Percentiles rank a stretch among this genome's conserved stretches.
These are phyloP conservation scores for Scolanthus callimorphus DNA, from an alignment of 92 coral and sea anemone species.

Conservation along the genomic window DNA sequence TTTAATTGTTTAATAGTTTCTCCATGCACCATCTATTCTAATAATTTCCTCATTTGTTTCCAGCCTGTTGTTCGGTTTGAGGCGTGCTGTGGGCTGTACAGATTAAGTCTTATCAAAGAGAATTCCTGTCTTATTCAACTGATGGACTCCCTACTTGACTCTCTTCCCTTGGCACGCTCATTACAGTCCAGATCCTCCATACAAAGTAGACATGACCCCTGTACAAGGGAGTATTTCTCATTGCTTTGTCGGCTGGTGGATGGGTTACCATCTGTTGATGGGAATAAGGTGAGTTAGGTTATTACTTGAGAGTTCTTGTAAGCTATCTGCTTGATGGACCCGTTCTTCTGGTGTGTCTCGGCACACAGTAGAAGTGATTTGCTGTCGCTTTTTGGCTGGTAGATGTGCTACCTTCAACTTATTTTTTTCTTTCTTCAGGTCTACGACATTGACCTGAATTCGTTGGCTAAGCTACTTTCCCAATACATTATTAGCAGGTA, in stretches of 20 bases:
- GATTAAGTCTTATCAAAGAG: slow-evolving; percentile 89
- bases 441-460: slow-evolving; percentile 81
- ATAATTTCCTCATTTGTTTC: too few species aligned
- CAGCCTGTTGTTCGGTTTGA: slow-evolving; percentile 89
- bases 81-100: slow-evolving; percentile 92
- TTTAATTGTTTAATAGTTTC: too few species aligned
- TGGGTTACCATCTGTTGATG: slow-evolving; percentile 77
- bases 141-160: slow-evolving; percentile 91
- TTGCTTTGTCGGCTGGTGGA: slow-evolving; percentile 90
- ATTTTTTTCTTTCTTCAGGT: slow-evolving; percentile 37
- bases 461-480: slow-evolving; percentile 80
- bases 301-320: too few species aligned
- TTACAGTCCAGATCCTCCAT: slow-evolving; percentile 61
- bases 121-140: slow-evolving; percentile 83
- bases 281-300: slow-evolving; percentile 61
- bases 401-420: too few species aligned
- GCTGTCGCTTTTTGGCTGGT: too few species aligned
- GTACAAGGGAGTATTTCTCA: slow-evolving; percentile 88
- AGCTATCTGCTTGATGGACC: too few species aligned
- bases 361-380: too few species aligned
- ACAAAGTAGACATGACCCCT: slow-evolving; percentile 68
- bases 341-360: too few species aligned
- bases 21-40: too few species aligned
- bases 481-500: slow-evolving; percentile 81
- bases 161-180: slow-evolving; percentile 90